phyloP scores from a whole-genome alignment of 2,797 vertebrate species.

The Ptychobarbus kaznakovi region DNA sequence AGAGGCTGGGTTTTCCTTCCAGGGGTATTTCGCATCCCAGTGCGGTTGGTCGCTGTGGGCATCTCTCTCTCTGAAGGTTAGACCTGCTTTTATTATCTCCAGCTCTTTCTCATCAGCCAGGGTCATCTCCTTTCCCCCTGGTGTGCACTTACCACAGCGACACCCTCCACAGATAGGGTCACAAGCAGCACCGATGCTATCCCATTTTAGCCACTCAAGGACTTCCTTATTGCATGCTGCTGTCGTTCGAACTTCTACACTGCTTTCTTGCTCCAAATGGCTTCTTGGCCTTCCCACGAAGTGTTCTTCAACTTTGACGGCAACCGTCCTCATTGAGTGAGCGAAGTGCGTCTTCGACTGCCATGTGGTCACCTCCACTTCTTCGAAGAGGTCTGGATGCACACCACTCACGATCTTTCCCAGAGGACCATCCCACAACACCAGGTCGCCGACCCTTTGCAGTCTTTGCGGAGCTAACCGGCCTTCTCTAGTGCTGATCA shows the following conservation, averaged over 20 bases:
- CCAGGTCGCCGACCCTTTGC: not conserved
- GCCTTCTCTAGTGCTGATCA: not conserved
- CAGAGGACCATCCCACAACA: constrained; percentile 23
- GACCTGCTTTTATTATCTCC: constrained; percentile 39
- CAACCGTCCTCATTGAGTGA: too few relatives aligned
- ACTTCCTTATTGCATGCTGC: not conserved
- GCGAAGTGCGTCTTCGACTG: not conserved
- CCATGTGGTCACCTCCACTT: not conserved
- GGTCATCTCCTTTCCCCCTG: constrained; percentile 37
- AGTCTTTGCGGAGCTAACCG: not conserved
- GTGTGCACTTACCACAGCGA: constrained; percentile 31
- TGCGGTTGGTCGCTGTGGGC: not conserved
- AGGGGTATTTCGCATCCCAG: constrained; percentile 18
- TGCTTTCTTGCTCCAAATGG: not conserved
- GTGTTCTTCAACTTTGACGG: constrained; percentile 2
- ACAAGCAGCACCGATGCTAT: constrained; percentile 34
- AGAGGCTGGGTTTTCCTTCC: not conserved
- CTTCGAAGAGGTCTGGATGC: constrained; percentile 13
- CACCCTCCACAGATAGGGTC: constrained; percentile 33
- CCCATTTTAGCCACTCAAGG: constrained; percentile 17
- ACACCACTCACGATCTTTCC: not conserved
- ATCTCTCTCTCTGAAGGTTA: too few relatives aligned
- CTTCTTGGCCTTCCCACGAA: not conserved
- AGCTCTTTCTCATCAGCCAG: constrained; percentile 42
- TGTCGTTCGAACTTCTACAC: not conserved